Base-by-base conservation (phyloP, 2,888 invertebrate genomes). In the Diloba caeruleocephala region DNA sequence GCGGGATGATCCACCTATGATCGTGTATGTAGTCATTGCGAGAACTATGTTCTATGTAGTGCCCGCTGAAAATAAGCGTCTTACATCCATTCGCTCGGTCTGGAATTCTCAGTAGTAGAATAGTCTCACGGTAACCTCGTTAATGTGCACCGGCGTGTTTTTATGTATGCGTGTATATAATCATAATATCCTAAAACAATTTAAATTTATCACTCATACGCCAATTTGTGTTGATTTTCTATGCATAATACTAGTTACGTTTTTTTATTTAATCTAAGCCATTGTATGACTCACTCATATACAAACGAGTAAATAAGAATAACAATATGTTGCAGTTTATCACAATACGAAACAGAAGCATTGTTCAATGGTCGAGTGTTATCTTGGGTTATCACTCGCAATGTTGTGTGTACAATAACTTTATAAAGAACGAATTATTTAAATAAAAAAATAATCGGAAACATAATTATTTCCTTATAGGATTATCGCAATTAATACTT, bases 321-420 rank as follows among this genome's bases (percentile, higher is more conserved):
- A 46, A 62, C 68, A 61, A 61, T 44, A 41, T 63, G 4, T 41
- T n/a, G 25, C 42, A 41, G 65, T 66, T 62, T 59, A 62, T 62
- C 61, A 46, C 10, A 4, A 42, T 32, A 48, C 42, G 6, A 31
- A 42, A 62, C 53, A 31, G 39, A 5, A 38, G 45, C 55, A 43
- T 61, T 70, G 59, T 52, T 44, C 14, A 13, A n/a, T n/a, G n/a
- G n/a, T n/a, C n/a, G n/a, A n/a, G n/a, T 34, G 55, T 64, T 72
- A 71, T 68, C 72, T 12, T 14, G 58, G 72, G 63, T 70, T 71
- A 70, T 70, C 72, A 52, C 13, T 26, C 13, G 17, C 44, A 32
- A 19, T 33, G 10, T 39, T 23, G 13, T 2, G 33, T 23, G 34
- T 19, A 33, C 34, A 25, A 26, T 28, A 58, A 45, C 14, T 25